Conservation (phyloP, 2,888 invertebrate species). For the Dorcus parallelipipedus region DNA sequence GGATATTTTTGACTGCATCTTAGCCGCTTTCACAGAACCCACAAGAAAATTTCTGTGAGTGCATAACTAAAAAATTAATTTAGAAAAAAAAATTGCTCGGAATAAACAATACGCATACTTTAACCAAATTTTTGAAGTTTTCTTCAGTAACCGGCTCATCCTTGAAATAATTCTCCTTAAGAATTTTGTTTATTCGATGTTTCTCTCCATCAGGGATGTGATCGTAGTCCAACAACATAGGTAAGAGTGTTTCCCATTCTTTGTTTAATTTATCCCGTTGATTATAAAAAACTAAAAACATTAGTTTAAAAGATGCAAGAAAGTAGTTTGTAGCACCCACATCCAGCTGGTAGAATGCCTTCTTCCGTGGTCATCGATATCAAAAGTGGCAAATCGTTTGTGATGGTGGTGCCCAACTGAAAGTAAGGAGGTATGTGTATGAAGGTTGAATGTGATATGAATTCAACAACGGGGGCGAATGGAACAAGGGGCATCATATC, state of each 20-base stretch:
- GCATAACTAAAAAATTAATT: slow-evolving; percentile 49
- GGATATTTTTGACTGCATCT: slow-evolving; percentile 53
- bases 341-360: background rate
- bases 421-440: background rate
- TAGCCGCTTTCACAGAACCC: slow-evolving; percentile 55
- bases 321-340: background rate
- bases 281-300: slow-evolving; percentile 1
- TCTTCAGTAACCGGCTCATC: slow-evolving; percentile 38
- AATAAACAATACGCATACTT: no score
- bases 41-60: slow-evolving; percentile 59
- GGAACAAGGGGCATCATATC: slow-evolving; percentile 57
- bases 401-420: background rate
- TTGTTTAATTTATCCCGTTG: slow-evolving; percentile 44
- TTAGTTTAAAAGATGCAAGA: background rate
- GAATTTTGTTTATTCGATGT: slow-evolving; percentile 52
- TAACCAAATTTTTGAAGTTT: no score
- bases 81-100: no score
- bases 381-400: slow-evolving; percentile 2
- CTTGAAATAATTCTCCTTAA: slow-evolving; percentile 57
- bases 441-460: background rate
- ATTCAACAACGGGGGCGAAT: slow-evolving; percentile 65
- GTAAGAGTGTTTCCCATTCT: slow-evolving; percentile 60
- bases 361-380: slow-evolving; percentile 10
- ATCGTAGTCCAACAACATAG: slow-evolving; percentile 57
- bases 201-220: slow-evolving; percentile 53